These are phyloP conservation scores for Lycia hirtaria DNA, from an alignment of 2,888 invertebrate genomes.

Conservation along the genomic window DNA sequence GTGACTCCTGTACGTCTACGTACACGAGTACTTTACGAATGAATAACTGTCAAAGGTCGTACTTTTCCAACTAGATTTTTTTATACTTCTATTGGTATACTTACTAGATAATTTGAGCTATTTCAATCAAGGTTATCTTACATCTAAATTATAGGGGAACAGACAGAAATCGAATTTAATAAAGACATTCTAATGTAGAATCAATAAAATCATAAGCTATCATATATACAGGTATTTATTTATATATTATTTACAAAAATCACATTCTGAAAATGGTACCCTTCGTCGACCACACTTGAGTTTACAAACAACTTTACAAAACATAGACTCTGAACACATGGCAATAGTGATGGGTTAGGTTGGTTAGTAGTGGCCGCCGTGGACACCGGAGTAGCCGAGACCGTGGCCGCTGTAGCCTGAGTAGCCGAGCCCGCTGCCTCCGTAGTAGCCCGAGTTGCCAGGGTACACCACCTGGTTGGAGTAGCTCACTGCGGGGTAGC, in stretches of 20 bases:
- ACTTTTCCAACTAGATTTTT: too few relatives aligned
- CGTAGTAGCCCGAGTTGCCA: conserved; percentile 37
- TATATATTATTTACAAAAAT: conserved; percentile 39
- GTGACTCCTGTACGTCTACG: too few relatives aligned
- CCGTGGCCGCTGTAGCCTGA: conserved; percentile 53
- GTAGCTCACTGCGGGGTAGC: conserved; percentile 55
- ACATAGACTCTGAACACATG: conserved; percentile 29
- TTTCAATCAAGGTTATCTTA: too few relatives aligned
- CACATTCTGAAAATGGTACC: conserved; percentile 34
- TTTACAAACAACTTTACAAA: conserved; percentile 26
- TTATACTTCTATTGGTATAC: too few relatives aligned
- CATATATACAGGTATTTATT: conserved; percentile 39
- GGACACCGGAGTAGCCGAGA: conserved; percentile 4
- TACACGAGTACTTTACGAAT: too few relatives aligned
- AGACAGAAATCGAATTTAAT: not conserved
- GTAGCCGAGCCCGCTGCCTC: conserved; percentile 42
- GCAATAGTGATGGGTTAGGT: not conserved
- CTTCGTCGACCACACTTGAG: conserved; percentile 33
- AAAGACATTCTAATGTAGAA: not conserved
- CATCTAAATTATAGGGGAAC: not conserved
- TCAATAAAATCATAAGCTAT: not conserved
- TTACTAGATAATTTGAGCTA: too few relatives aligned
- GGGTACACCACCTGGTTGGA: conserved; percentile 53
- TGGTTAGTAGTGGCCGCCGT: conserved; percentile 60
- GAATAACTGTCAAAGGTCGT: too few relatives aligned